Conservation (phyloP, 2,888 invertebrate genomes). For the Himalopsyche tibetana region DNA sequence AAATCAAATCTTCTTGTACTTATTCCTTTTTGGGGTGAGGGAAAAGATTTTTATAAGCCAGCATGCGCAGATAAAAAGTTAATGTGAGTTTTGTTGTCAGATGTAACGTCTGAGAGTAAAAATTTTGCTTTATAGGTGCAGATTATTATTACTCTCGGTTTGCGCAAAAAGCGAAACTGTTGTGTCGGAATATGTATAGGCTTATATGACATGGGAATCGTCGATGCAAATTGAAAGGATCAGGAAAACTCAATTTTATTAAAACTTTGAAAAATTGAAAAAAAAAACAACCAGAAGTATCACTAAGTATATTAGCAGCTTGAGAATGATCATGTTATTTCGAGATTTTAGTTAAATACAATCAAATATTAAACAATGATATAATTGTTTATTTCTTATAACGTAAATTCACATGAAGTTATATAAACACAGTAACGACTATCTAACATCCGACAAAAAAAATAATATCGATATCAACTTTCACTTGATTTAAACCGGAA, state of each 20-base stretch:
- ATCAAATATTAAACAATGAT: too few species aligned
- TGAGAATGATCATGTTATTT: too few species aligned
- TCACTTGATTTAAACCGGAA: too few species aligned
- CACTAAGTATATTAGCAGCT: too few species aligned
- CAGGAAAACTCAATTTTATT: background rate
- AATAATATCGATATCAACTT: too few species aligned
- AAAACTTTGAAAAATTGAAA: background rate
- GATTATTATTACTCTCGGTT: background rate
- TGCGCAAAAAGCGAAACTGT: background rate
- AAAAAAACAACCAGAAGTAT: too few species aligned
- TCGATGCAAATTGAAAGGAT: background rate
- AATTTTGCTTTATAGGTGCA: background rate
- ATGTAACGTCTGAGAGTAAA: background rate
- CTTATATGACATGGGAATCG: background rate
- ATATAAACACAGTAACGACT: too few species aligned
- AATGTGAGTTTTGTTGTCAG: slow-evolving; percentile 30
- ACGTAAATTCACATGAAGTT: too few species aligned
- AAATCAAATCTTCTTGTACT: slow-evolving; percentile 23
- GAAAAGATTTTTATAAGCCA: slow-evolving; percentile 20
- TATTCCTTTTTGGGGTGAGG: slow-evolving; percentile 13
- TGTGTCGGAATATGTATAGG: background rate
- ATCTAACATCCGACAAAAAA: too few species aligned
- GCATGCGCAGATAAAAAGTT: slow-evolving; percentile 22
- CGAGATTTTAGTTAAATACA: too few species aligned
- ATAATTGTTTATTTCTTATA: too few species aligned